Evolutionary conservation across 2,888 invertebrate species (phyloP), one percentile per base, ranked within the genome.

Genomic region (Acheta domesticus): DNA sequence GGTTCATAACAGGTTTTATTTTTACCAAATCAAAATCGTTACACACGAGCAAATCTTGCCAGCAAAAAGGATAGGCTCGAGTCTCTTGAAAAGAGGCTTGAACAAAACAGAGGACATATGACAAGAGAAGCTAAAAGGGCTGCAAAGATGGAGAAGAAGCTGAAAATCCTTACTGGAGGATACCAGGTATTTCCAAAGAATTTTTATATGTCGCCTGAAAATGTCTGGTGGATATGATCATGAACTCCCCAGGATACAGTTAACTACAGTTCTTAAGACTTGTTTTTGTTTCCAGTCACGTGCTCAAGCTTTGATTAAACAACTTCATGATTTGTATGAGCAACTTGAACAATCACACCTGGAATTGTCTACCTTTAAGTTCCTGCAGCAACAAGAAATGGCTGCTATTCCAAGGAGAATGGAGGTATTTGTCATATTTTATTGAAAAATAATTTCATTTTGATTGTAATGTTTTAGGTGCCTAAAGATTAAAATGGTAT

Each of bases 81-180:
- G 86, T 96, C 97, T 0, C 92, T 94, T 0, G 97, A 98, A 85
- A 96, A 97, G 85, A 89, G 95, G 82, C 87, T 99, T 62, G 98
- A 99, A 87, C 94, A 94, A 86, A 98, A 99, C 87, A 91, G 98
- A 82, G 92, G 91, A 81, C 98, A 98, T 87, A 99, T 99, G 99
- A 95, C 96, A 0, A 94, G 93, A 83, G 97, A 99, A 87, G 98
- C 99, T 0, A 99, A 98, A 87, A 92, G 94, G 80, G 98, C 99
- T 78, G 96, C 96, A 0, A 99, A 98, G 88, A 93, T 98, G 90
- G 99, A 99, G 87, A 99, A 98, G 87, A 99, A 98, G 88, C 88
- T 99, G 48, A 94, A 97, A 87, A 94, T 99, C 80, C 89, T 99
- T n/a, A 94, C 98, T 8, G 98, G 95, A 12, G 96, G 96, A 12